A percentile compares a stretch with the other conserved stretches of the same genome.
phyloP scores from a whole-genome alignment of 2,113 vertebrate species.

The Alethe diademata region DNA sequence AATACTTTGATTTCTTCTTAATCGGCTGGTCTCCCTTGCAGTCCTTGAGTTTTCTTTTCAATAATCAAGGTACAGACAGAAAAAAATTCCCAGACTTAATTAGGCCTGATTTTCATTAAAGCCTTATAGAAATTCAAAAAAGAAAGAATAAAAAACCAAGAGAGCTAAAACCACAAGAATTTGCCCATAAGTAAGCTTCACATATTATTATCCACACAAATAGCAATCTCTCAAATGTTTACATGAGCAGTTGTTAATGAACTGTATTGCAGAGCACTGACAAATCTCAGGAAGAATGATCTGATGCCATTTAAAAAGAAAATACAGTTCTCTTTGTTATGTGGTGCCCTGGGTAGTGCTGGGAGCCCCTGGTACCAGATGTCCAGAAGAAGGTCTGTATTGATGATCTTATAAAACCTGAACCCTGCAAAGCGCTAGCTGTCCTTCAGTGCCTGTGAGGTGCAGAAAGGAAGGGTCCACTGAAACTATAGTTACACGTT shows the following conservation, averaged over 20 bases:
- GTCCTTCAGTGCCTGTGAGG: not conserved
- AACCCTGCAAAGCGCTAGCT: not conserved
- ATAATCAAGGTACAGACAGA: not conserved
- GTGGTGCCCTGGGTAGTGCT: not conserved
- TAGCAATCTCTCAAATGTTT: not conserved
- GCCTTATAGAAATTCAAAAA: not conserved
- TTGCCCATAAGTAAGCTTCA: not conserved
- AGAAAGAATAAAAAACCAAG: not conserved
- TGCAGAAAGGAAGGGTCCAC: not conserved
- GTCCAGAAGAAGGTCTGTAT: not conserved
- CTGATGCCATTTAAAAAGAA: not conserved
- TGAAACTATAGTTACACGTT: not conserved
- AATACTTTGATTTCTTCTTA: not conserved
- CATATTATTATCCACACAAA: not conserved
- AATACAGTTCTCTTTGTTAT: not conserved
- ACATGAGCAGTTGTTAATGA: not conserved
- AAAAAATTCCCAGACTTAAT: not conserved
- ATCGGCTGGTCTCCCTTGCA: not conserved
- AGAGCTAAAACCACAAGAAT: not conserved
- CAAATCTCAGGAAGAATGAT: not conserved
- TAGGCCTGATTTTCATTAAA: slow-evolving; percentile 4
- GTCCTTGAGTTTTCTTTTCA: not conserved
- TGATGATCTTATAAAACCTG: not conserved
- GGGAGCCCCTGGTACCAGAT: not conserved
- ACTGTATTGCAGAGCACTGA: not conserved